These are phyloP conservation scores for Cinclus cinclus DNA, from an alignment of 2,113 vertebrate species.

Conservation along the genomic window DNA sequence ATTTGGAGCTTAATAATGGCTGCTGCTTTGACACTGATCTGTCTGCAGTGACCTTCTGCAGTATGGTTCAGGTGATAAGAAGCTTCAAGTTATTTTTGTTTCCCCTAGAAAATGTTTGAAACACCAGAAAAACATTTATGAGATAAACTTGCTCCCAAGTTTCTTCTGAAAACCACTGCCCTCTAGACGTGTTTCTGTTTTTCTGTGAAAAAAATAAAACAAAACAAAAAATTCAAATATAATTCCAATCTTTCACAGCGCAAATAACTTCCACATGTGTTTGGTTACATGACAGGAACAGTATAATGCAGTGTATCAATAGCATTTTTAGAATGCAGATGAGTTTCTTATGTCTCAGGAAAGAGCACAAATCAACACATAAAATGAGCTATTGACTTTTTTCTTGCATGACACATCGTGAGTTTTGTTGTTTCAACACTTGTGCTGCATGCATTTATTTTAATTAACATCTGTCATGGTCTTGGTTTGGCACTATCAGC, in stretches of 20 bases:
- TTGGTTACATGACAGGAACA: not conserved
- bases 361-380: not conserved
- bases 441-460: not conserved
- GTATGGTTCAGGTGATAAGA: constrained; percentile 6
- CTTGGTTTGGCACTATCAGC: not conserved
- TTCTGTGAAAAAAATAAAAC: not conserved
- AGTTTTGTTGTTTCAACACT: not conserved
- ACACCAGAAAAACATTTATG: not conserved
- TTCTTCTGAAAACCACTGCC: not conserved
- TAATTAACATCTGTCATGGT: not conserved
- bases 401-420: not conserved
- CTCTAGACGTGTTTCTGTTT: not conserved
- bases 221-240: not conserved
- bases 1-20: not conserved
- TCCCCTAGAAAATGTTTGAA: not conserved
- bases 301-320: not conserved
- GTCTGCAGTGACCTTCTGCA: constrained; percentile 2
- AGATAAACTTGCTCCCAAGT: not conserved
- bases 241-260: not conserved
- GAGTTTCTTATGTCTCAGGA: not conserved
- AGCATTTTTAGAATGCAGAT: not conserved
- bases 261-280: not conserved
- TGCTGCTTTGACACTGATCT: not conserved
- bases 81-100: constrained; percentile 15
- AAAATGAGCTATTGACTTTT: not conserved